Conservation (phyloP, 2,797 vertebrate species). For the Sparus aurata region DNA sequence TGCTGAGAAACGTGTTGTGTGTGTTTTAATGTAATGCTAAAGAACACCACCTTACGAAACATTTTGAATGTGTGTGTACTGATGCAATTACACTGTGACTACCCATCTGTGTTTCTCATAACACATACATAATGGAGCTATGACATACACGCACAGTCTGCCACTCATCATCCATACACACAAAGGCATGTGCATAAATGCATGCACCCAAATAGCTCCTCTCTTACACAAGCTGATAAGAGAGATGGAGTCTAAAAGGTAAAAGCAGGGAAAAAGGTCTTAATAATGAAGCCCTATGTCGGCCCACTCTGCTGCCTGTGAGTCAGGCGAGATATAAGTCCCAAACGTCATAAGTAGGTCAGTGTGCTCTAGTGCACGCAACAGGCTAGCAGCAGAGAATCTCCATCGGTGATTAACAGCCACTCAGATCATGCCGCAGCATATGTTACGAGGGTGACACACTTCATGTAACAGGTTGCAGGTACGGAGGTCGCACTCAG, state of each 20-base stretch:
- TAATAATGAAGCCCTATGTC: conserved; percentile 12
- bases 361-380: conserved; percentile 66
- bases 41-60: conserved; percentile 23
- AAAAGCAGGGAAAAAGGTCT: conserved; percentile 15
- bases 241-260: background rate
- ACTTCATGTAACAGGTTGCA: conserved; percentile 13
- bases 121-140: conserved; percentile 15
- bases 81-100: conserved; percentile 17
- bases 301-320: conserved; percentile 15
- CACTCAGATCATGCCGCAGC: background rate
- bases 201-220: background rate
- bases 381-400: conserved; percentile 40
- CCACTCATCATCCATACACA: background rate
- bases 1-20: conserved; percentile 25
- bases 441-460: conserved; percentile 26
- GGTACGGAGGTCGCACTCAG: conserved; percentile 2
- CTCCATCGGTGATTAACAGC: conserved; percentile 48
- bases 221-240: conserved; percentile 30
- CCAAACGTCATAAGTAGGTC: conserved; percentile 72
- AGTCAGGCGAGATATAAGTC: conserved; percentile 37
- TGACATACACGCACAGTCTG: background rate
- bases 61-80: background rate
- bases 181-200: background rate
- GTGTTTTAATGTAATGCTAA: background rate
- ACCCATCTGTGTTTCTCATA: background rate